Percentiles rank a stretch among this genome's conserved stretches.
Conservation (phyloP, 1,140 invertebrate species). For the Zaprionus tsacasi region DNA sequence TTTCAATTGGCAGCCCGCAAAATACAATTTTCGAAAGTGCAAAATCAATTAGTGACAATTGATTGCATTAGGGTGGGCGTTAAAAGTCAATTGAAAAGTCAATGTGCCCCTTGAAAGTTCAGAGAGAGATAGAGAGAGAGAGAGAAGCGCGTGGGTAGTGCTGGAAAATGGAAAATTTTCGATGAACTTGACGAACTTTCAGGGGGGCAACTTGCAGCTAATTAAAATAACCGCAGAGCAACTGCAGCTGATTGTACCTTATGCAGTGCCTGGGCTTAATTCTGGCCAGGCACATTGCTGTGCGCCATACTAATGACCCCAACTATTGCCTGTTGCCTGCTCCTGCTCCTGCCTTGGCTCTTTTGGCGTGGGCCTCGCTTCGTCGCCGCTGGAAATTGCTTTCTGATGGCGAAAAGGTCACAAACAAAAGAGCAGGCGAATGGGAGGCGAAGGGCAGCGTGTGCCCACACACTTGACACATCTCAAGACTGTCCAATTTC, state of each 20-base stretch:
- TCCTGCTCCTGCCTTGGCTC: neutral
- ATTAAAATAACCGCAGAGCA: conserved; percentile 17
- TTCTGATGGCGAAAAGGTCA: conserved; percentile 4
- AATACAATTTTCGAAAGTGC: conserved; percentile 52
- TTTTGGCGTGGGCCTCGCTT: conserved; percentile 1
- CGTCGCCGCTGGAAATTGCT: conserved; percentile 16
- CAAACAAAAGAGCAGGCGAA: neutral
- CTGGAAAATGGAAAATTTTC: neutral
- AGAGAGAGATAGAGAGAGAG: too few species aligned
- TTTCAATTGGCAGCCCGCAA: conserved; percentile 51
- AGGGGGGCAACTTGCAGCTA: conserved; percentile 16
- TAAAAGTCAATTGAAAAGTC: conserved; percentile 71
- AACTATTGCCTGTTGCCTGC: conserved; percentile 13
- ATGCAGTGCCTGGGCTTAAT: neutral
- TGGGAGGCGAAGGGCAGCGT: neutral
- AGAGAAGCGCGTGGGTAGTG: conserved; percentile 6
- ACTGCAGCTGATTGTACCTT: neutral
- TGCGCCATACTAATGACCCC: conserved; percentile 43
- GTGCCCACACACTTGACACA: neutral
- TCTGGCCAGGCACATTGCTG: neutral
- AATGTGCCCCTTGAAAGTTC: conserved; percentile 34
- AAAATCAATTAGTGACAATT: conserved; percentile 78
- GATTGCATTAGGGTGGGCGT: conserved; percentile 40
- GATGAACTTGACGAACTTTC: conserved; percentile 7
- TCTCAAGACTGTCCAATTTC: conserved; percentile 8